These are phyloP conservation scores for Myotis lucifugus DNA, from an alignment of 2,113 vertebrate genomes.

Conservation along the genomic window DNA sequence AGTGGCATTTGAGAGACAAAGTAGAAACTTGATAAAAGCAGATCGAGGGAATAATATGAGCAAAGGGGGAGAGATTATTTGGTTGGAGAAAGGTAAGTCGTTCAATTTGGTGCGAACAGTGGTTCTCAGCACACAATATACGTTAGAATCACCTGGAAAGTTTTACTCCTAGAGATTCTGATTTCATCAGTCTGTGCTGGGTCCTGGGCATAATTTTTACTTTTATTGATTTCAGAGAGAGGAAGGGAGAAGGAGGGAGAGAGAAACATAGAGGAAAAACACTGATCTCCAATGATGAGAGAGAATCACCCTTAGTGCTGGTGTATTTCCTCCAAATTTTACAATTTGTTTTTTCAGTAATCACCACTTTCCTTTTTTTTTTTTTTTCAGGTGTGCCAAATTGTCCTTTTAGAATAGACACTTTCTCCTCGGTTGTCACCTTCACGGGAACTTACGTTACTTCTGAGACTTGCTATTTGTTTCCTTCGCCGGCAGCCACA, in stretches of 20 bases:
- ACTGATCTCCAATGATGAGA: too few species aligned
- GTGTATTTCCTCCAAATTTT: not conserved
- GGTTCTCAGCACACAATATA: not conserved
- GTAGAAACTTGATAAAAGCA: not conserved
- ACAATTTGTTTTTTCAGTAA: slow-evolving; percentile 23
- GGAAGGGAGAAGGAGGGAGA: too few species aligned
- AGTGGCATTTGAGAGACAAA: not conserved
- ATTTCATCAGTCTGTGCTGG: not conserved
- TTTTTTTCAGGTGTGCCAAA: not conserved
- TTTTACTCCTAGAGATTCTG: not conserved
- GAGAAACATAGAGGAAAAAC: too few species aligned
- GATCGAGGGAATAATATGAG: not conserved
- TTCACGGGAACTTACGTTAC: not conserved
- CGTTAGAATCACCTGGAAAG: not conserved
- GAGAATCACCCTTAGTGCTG: not conserved
- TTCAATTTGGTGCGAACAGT: accelerated
- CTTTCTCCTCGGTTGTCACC: not conserved
- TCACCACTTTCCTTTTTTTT: not conserved
- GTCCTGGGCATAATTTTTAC: not conserved
- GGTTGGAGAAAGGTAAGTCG: not conserved
- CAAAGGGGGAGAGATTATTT: not conserved
- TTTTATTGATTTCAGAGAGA: too few species aligned
- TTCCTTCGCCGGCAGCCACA: not conserved
- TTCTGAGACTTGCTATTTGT: not conserved
- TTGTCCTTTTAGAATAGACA: not conserved